Percentiles rank a stretch among this genome's conserved stretches.
These are phyloP conservation scores for Euborellia annulipes DNA, from an alignment of 1,140 invertebrate genomes.

Conservation along the genomic window DNA sequence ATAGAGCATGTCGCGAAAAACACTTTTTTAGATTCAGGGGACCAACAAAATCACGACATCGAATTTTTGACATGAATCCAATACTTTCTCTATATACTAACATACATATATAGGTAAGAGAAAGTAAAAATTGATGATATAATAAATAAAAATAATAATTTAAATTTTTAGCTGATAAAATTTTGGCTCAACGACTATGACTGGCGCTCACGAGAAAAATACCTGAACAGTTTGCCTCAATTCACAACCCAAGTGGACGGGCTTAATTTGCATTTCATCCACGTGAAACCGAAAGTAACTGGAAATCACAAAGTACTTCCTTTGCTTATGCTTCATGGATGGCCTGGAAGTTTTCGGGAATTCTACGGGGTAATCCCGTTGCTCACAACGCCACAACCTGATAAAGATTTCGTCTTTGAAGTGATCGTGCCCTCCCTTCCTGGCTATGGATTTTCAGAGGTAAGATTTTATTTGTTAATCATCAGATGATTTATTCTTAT, in stretches of 20 bases:
- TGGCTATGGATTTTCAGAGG: constrained; percentile 40
- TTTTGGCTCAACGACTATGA: constrained; percentile 63
- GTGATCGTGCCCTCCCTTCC: constrained; percentile 37
- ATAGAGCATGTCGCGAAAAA: too few relatives aligned
- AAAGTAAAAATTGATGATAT: too few relatives aligned
- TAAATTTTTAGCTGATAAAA: constrained; percentile 26
- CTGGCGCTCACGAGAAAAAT: constrained; percentile 47
- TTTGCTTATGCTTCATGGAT: constrained; percentile 67
- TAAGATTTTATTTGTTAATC: too few relatives aligned
- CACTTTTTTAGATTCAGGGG: too few relatives aligned
- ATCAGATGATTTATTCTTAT: too few relatives aligned
- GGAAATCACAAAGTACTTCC: constrained; percentile 36
- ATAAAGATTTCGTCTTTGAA: constrained; percentile 31
- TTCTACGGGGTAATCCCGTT: constrained; percentile 63
- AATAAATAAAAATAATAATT: too few relatives aligned
- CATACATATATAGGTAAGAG: too few relatives aligned
- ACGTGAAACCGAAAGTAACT: constrained; percentile 36
- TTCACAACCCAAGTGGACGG: constrained; percentile 39
- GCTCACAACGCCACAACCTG: constrained; percentile 12
- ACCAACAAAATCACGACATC: too few relatives aligned
- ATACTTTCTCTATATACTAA: too few relatives aligned
- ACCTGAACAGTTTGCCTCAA: constrained; percentile 54
- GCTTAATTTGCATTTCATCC: constrained; percentile 19
- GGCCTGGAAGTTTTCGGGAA: constrained; percentile 78
- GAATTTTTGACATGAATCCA: too few relatives aligned